Conservation (phyloP, 2,888 invertebrate species). For the Synergus gifuensis region DNA sequence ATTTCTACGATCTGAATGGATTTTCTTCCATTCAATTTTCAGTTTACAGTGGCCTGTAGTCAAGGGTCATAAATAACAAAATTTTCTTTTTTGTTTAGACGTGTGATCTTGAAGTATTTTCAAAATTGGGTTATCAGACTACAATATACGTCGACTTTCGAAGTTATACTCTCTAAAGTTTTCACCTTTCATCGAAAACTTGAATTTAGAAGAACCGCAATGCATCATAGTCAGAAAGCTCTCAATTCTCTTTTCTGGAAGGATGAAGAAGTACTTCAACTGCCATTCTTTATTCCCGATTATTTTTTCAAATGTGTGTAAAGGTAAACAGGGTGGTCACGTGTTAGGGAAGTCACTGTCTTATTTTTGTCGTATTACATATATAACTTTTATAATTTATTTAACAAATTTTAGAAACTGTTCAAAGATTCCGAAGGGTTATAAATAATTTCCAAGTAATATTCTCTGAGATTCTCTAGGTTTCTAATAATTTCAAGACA, state of each 20-base stretch:
- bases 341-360: too few relatives aligned
- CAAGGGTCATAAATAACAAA: too few relatives aligned
- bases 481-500: too few relatives aligned
- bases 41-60: not conserved
- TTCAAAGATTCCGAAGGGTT: too few relatives aligned
- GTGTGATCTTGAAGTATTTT: not conserved
- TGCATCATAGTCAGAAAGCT: too few relatives aligned
- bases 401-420: too few relatives aligned
- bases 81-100: too few relatives aligned
- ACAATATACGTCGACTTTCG: not conserved
- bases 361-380: too few relatives aligned
- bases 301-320: not conserved
- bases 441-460: too few relatives aligned
- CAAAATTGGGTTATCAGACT: not conserved
- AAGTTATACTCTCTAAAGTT: not conserved
- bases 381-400: too few relatives aligned
- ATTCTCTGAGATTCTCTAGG: too few relatives aligned
- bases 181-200: not conserved
- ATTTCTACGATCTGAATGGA: conserved; percentile 26
- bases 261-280: not conserved
- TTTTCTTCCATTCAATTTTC: conserved; percentile 3
- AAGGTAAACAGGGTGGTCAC: not conserved
- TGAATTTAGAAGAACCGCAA: not conserved
- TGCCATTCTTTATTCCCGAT: not conserved
- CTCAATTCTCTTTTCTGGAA: not conserved